Base-by-base conservation (phyloP, 2,113 vertebrate genomes). In the Hystrix cristata region DNA sequence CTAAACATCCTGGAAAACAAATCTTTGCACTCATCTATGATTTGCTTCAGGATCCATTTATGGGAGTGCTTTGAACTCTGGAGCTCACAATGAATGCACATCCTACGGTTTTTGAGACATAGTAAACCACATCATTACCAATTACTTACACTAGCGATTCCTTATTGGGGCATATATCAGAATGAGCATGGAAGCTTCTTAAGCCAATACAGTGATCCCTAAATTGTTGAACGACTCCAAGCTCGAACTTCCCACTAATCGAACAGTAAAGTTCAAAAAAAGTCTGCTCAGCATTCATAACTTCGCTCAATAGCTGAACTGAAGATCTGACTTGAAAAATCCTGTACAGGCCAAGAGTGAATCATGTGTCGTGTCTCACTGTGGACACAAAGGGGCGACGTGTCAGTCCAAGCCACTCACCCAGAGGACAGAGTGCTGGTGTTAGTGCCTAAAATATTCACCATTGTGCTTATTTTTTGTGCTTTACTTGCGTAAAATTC, bases 101-200 rank as follows among this genome's bases (percentile, higher is more conserved):
- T 81, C 92, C 95, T 94, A 65, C 76, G 29, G 5, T 7, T 90
- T 89, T 87, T 83, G 38, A 87, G 62, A 82, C 23, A 65, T 8
- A 83, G 29, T 59, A 48, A 86, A 34, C 13, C 78, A 93, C 25
- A 88, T 81, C 90, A 82, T 90, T 69, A 81, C 13, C 65, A 88
- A 23, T 64, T 88, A 79, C 87, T 83, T 84, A 94, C 8, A 65
- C 51, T 78, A 88, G 27, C 53, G 76, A 76, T 12, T 87, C 38
- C 79, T 92, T 80, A 84, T 76, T 67, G 82, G 27, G 57, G 46
- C 76, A 16, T 19, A 55, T 65, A 69, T 90, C 38, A 86, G 51
- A 94, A 91, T 72, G 14, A 94, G 46, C 87, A 78, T 29, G 72
- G 48, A 29, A 67, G 16, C 2, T 72, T 87, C 92, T 48, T n/a